Conservation (phyloP, 2,113 vertebrate species). For the Arvicanthis niloticus region DNA sequence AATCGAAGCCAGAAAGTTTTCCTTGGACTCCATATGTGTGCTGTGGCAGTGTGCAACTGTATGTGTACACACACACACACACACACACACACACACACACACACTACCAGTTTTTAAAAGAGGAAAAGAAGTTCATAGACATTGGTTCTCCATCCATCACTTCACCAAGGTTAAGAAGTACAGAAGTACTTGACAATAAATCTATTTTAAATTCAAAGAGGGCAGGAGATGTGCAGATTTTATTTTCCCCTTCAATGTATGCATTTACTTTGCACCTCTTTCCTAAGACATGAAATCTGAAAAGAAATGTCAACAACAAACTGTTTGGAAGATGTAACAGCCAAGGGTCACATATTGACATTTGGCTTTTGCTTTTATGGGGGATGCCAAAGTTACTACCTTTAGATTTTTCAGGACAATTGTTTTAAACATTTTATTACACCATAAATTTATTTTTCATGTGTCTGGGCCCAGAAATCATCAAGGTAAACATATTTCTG, state of each 20-base stretch:
- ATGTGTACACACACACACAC: not conserved
- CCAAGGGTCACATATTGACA: not conserved
- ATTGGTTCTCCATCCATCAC: not conserved
- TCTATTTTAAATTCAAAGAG: not conserved
- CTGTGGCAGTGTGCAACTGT: not conserved
- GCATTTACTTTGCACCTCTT: not conserved
- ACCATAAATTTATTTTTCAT: not conserved
- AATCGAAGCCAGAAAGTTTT: not conserved
- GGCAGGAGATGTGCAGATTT: not conserved
- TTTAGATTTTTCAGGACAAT: conserved; percentile 1
- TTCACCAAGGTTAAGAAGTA: conserved; percentile 33
- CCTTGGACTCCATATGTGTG: not conserved
- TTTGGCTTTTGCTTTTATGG: not conserved
- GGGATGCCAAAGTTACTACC: not conserved
- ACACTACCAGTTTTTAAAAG: not conserved
- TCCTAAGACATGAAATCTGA: not conserved
- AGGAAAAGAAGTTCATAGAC: not conserved
- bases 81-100: not conserved
- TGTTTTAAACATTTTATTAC: conserved; percentile 13
- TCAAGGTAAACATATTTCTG: not conserved
- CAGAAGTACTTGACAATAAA: not conserved
- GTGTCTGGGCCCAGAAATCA: not conserved
- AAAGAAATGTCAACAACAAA: not conserved
- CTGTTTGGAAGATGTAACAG: not conserved
- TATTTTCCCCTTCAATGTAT: not conserved